Conservation (phyloP, 2,113 vertebrate genomes). For the Xiphophorus maculatus region DNA sequence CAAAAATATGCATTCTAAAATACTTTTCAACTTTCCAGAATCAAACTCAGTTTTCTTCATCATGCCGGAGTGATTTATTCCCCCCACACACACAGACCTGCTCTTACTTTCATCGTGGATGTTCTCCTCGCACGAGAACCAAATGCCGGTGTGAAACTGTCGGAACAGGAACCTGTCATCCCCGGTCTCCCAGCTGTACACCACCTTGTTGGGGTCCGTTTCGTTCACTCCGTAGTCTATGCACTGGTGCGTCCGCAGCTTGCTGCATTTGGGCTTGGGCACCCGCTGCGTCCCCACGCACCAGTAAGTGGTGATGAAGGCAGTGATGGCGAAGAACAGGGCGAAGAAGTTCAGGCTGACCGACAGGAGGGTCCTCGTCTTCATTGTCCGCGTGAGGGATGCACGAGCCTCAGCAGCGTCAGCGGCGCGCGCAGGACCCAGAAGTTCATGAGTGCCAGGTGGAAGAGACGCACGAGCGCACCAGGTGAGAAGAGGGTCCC, state of each 20-base stretch:
- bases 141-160: constrained; percentile 94
- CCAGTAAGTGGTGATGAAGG: constrained; percentile 93
- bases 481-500: constrained; percentile 3
- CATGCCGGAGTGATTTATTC: neutral
- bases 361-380: constrained; percentile 90
- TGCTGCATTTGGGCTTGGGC: constrained; percentile 79
- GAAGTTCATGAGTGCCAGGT: constrained; percentile 51
- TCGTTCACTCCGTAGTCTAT: constrained; percentile 90
- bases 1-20: neutral
- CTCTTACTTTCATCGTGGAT: constrained; percentile 89
- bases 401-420: neutral
- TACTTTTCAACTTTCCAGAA: neutral
- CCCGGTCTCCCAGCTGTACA: constrained; percentile 95
- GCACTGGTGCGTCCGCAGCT: constrained; percentile 84
- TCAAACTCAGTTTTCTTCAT: neutral
- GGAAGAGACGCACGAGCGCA: constrained; percentile 15
- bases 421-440: constrained; percentile 18
- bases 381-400: constrained; percentile 81
- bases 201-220: constrained; percentile 84
- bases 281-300: constrained; percentile 92
- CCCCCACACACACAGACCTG: constrained; percentile 18
- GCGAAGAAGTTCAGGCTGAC: constrained; percentile 84
- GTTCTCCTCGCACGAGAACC: constrained; percentile 93
- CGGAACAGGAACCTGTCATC: constrained; percentile 92
- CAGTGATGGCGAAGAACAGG: constrained; percentile 82